Base-by-base conservation (phyloP, 2,113 vertebrate species). In the Hemicordylus capensis region DNA sequence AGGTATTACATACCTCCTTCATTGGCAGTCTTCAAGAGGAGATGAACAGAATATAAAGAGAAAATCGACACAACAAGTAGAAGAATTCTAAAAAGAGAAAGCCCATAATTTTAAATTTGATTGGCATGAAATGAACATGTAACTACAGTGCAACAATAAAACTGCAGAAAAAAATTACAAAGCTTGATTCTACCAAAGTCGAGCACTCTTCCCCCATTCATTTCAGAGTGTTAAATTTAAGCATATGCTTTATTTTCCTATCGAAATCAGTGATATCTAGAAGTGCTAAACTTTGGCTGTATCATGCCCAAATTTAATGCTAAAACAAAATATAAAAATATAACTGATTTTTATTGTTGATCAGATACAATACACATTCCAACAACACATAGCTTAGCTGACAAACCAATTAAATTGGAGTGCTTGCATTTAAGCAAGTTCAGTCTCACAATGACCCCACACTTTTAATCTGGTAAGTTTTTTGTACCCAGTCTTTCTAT, bases 31-130 rank as follows among this genome's bases (percentile, higher is more conserved):
- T 99, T 99, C 86, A 99, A 93, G 91, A 99, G 97, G 91, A 99
- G 96, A 93, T 99, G 99, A 89, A 99, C 98, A 77, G 99, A 99
- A 95, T 99, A 99, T 56, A 99, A 93, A 34, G 99, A 99, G 95
- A 99, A 97, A 90, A 99, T 95, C 73, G 97, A 97, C 37, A 99
- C 98, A 48, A 97, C 92, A 2, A 95, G 86, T 67, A 99, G 96
- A 63, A 99, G 98, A 90, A 99, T 97, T 94, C 99, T 99, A 93
- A 22, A 87, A 91, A 91, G 58, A 91, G 58, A 88, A 31, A 88
- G 86, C 63, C 85, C 84, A 63, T 61, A 87, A 63, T 14, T 63
- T 0, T 34, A 10, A 61, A 4, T 78, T 59, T 79, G 42, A 51
- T 24, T 61, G 42, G n/a, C n/a, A n/a, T n/a, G n/a, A 72, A 85